These are phyloP conservation scores for Galaxias olidus DNA, from an alignment of 2,797 vertebrate species.

Conservation along the genomic window DNA sequence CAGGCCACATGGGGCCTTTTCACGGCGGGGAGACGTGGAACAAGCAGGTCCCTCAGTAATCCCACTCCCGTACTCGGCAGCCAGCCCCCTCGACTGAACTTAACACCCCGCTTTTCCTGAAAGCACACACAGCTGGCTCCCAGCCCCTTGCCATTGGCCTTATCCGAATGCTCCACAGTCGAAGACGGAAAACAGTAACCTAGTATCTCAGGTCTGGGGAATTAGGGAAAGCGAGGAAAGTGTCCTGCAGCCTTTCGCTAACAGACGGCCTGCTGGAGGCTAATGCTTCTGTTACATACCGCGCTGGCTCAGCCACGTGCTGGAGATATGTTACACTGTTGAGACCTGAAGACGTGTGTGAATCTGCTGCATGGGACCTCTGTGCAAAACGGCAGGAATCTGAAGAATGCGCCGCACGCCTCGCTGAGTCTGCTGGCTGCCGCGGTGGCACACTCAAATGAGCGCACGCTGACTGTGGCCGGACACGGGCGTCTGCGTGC, in stretches of 20 bases:
- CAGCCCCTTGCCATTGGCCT: neutral
- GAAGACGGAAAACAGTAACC: too few species aligned
- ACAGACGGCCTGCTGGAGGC: constrained; percentile 10
- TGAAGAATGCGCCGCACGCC: constrained; percentile 24
- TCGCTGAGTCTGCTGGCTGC: neutral
- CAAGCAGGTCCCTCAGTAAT: constrained; percentile 20
- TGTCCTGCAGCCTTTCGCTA: neutral
- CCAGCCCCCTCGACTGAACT: constrained; percentile 4
- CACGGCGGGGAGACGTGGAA: constrained; percentile 12
- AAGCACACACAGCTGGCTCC: too few species aligned
- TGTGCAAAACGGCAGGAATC: constrained; percentile 23
- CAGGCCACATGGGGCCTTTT: neutral
- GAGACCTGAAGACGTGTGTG: constrained; percentile 22
- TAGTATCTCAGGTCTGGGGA: neutral
- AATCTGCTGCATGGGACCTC: constrained; percentile 13
- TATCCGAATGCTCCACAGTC: neutral
- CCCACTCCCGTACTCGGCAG: constrained; percentile 18
- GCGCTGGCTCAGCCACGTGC: neutral
- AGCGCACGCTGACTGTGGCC: constrained; percentile 2
- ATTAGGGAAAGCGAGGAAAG: neutral
- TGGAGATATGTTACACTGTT: constrained; percentile 12
- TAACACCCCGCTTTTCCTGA: neutral
- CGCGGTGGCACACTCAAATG: constrained; percentile 1
- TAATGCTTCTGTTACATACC: constrained; percentile 31
- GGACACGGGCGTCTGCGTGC: constrained; percentile 5